Evolutionary conservation across 2,113 vertebrate genomes (phyloP).

Genomic region (Dasyornis broadbenti): DNA sequence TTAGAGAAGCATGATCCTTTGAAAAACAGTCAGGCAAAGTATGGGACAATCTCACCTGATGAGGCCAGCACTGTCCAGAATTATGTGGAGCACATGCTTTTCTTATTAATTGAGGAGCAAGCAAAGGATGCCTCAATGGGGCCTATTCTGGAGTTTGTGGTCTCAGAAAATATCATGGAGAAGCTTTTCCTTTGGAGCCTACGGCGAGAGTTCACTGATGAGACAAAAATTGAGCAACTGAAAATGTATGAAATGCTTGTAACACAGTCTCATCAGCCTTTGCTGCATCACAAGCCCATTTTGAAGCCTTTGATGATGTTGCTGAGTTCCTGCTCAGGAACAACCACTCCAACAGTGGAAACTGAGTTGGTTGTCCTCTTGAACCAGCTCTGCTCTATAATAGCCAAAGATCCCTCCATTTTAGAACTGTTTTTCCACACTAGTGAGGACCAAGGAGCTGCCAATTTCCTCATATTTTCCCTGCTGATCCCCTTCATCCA

Average conservation of each 20-base stretch:
- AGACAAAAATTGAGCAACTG: slow-evolving; percentile 94
- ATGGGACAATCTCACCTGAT: slow-evolving; percentile 82
- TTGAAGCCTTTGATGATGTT: slow-evolving; percentile 95
- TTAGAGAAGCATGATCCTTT: slow-evolving; percentile 94
- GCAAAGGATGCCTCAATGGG: slow-evolving; percentile 90
- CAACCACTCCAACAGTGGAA: slow-evolving; percentile 80
- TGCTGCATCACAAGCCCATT: slow-evolving; percentile 94
- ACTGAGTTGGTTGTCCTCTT: slow-evolving; percentile 87
- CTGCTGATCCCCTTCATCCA: slow-evolving; percentile 96
- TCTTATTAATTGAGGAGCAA: slow-evolving; percentile 90
- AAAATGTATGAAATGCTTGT: slow-evolving; percentile 97
- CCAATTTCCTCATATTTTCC: slow-evolving; percentile 98
- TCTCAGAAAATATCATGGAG: slow-evolving; percentile 97
- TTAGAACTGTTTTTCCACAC: slow-evolving; percentile 97
- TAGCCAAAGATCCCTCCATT: slow-evolving; percentile 91
- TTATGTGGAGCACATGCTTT: slow-evolving; percentile 97
- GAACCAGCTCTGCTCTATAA: slow-evolving; percentile 90
- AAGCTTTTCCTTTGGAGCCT: slow-evolving; percentile 98
- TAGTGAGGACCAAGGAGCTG: slow-evolving; percentile 95
- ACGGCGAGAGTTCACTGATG: slow-evolving; percentile 90
- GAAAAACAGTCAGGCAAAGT: slow-evolving; percentile 77
- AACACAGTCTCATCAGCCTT: slow-evolving; percentile 88
- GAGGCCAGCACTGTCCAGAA: slow-evolving; percentile 96
- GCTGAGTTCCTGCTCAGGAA: slow-evolving; percentile 88
- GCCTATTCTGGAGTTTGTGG: slow-evolving; percentile 96